Evolutionary conservation across 2,888 invertebrate species (phyloP).

Genomic region (Drosophila mimetica): DNA sequence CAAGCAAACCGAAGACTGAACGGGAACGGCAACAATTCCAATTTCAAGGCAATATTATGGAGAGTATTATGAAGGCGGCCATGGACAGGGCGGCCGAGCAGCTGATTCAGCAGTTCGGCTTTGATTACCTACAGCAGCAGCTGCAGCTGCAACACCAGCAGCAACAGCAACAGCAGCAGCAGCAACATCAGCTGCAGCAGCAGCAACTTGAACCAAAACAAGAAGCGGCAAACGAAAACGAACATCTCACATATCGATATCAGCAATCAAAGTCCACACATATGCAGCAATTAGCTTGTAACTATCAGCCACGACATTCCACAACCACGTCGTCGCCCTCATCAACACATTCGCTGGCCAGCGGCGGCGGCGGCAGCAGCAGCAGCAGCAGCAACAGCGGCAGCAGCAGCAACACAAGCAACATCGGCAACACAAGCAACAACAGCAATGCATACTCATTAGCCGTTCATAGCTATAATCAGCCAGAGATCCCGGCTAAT

Average conservation of each 20-base stretch:
- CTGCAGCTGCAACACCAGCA: conserved; percentile 52
- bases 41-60: conserved; percentile 50
- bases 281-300: conserved; percentile 59
- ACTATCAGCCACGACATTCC: conserved; percentile 69
- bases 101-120: conserved; percentile 76
- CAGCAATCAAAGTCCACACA: conserved; percentile 61
- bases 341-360: conserved; percentile 58
- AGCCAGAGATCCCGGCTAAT: conserved; percentile 61
- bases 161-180: conserved; percentile 45
- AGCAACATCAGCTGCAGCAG: conserved; percentile 34
- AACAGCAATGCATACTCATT: conserved; percentile 59
- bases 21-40: conserved; percentile 21
- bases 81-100: conserved; percentile 72
- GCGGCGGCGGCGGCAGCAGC: conserved; percentile 46
- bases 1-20: conserved; percentile 58
- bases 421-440: conserved; percentile 51
- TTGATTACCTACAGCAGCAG: conserved; percentile 70
- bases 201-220: conserved; percentile 54
- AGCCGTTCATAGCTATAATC: conserved; percentile 69
- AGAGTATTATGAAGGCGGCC: conserved; percentile 73
- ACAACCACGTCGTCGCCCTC: conserved; percentile 63
- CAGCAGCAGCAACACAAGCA: conserved; percentile 63
- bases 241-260: conserved; percentile 55
- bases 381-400: conserved; percentile 48
- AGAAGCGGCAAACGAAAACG: conserved; percentile 9